These are phyloP conservation scores for Dipodomys stephensi DNA, from an alignment of 2,113 vertebrate species.

Conservation along the genomic window DNA sequence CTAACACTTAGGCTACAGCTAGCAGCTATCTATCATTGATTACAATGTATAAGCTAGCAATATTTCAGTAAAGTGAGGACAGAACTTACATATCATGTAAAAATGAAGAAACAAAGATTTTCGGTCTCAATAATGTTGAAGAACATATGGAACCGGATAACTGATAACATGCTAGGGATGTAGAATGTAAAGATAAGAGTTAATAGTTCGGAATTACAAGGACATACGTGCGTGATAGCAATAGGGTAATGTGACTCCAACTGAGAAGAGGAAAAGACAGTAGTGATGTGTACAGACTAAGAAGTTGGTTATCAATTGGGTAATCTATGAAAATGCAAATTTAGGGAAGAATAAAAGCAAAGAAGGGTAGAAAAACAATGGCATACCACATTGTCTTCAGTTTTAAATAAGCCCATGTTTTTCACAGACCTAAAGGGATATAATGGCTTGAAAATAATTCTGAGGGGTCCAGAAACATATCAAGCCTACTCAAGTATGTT, in stretches of 20 bases:
- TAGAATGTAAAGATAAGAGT: background rate
- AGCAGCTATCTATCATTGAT: background rate
- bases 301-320: background rate
- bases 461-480: background rate
- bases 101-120: background rate
- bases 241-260: background rate
- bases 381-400: no score
- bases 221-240: background rate
- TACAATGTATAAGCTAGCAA: background rate
- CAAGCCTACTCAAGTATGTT: background rate
- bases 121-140: background rate
- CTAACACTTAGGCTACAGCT: background rate
- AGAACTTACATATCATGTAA: background rate
- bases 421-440: background rate
- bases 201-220: background rate
- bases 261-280: background rate
- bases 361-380: background rate
- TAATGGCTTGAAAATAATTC: background rate
- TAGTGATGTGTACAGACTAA: background rate
- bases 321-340: background rate
- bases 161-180: background rate
- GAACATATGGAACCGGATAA: background rate
- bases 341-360: background rate
- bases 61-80: background rate
- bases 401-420: background rate